phyloP scores from a whole-genome alignment of 2,888 invertebrate species.

The Cheilosia impressa region DNA sequence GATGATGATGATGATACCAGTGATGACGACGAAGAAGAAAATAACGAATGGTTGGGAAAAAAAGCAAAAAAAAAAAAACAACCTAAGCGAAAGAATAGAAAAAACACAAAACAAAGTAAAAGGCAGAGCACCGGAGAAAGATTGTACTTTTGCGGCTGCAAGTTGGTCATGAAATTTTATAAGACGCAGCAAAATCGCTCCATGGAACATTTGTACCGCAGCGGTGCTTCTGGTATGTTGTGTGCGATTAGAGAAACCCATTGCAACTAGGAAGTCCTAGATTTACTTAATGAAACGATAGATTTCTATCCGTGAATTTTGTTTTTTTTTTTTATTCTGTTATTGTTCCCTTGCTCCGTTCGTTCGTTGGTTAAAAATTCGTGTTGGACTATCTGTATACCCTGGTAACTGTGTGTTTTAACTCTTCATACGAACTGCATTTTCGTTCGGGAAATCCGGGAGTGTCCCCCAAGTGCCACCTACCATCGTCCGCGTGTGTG shows the following conservation, averaged over 20 bases:
- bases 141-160: conserved; percentile 76
- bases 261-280: conserved; percentile 47
- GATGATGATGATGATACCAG: conserved; percentile 64
- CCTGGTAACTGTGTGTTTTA: not conserved
- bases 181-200: conserved; percentile 83
- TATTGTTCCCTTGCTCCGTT: not conserved
- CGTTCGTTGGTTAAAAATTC: conserved; percentile 2
- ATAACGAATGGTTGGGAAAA: conserved; percentile 55
- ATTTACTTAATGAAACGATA: conserved; percentile 39
- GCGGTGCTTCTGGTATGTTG: conserved; percentile 82
- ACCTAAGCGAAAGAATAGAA: conserved; percentile 36
- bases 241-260: conserved; percentile 69
- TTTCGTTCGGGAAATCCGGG: conserved; percentile 28
- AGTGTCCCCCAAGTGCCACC: conserved; percentile 1
- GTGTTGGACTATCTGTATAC: conserved; percentile 21
- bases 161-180: conserved; percentile 82
- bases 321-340: conserved; percentile 13
- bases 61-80: conserved; percentile 23
- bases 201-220: conserved; percentile 83
- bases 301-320: conserved; percentile 47
- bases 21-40: conserved; percentile 73
- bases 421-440: not conserved
- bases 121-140: conserved; percentile 59
- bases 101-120: conserved; percentile 59
- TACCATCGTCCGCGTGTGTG: conserved; percentile 10